These are phyloP conservation scores for Drosophila eohydei DNA, from an alignment of 2,888 invertebrate species.

Conservation along the genomic window DNA sequence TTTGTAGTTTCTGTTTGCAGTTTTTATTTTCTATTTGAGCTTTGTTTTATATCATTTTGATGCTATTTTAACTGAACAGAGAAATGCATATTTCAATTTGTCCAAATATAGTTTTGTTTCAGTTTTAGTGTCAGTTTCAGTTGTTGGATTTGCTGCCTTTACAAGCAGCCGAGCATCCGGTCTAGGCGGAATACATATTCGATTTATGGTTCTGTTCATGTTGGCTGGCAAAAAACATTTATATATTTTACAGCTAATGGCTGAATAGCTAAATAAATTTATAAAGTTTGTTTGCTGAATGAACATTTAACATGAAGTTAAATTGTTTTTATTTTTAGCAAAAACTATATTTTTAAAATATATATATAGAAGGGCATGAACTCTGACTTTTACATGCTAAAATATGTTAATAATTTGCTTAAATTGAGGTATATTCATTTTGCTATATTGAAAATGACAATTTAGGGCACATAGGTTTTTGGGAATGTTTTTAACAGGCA, in stretches of 20 bases:
- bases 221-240: conserved; percentile 3
- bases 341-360: no score
- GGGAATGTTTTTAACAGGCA: no score
- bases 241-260: not conserved
- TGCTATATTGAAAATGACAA: no score
- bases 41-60: conserved; percentile 14
- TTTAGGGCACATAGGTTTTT: no score
- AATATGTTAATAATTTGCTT: no score
- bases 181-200: conserved; percentile 1
- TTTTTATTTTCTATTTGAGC: conserved; percentile 6
- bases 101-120: conserved; percentile 46
- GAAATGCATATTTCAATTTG: conserved; percentile 42
- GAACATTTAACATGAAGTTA: not conserved
- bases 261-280: conserved; percentile 3
- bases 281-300: not conserved
- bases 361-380: no score
- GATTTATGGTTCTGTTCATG: conserved; percentile 19
- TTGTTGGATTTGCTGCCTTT: conserved; percentile 19
- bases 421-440: no score
- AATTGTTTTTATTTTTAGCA: not conserved
- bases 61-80: conserved; percentile 1
- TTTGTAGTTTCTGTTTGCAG: not conserved
- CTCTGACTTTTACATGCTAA: no score
- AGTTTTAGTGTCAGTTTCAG: conserved; percentile 26
- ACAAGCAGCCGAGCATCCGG: conserved; percentile 21